phyloP scores from a whole-genome alignment of 2,888 invertebrate genomes.

The Serrognathus titanus region DNA sequence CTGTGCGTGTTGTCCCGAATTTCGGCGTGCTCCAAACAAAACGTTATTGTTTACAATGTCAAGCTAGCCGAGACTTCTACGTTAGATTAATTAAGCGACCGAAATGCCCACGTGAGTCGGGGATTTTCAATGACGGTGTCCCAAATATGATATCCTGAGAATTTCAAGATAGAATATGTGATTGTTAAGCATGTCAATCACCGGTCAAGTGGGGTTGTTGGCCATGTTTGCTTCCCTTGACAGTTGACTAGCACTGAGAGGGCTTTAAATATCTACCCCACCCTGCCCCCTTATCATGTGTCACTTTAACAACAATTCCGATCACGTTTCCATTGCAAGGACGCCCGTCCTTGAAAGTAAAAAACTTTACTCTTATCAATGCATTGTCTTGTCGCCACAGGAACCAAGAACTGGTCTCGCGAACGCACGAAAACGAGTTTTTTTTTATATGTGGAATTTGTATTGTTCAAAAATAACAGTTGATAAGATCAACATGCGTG shows the following conservation, averaged over 20 bases:
- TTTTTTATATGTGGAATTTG: slow-evolving; percentile 23
- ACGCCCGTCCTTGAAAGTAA: slow-evolving; percentile 4
- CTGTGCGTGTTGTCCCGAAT: slow-evolving; percentile 36
- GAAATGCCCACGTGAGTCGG: neutral
- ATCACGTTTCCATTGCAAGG: slow-evolving; percentile 6
- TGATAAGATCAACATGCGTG: slow-evolving; percentile 44
- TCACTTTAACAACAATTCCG: slow-evolving; percentile 7
- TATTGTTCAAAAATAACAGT: slow-evolving; percentile 24
- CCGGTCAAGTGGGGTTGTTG: slow-evolving; percentile 41
- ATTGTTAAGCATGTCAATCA: slow-evolving; percentile 47
- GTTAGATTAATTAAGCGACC: neutral
- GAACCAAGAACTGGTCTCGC: too few relatives aligned
- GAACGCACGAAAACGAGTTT: slow-evolving; percentile 26
- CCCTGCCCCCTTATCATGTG: slow-evolving; percentile 34
- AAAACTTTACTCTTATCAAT: neutral
- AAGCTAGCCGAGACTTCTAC: neutral
- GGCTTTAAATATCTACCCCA: slow-evolving; percentile 24
- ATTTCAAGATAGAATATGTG: slow-evolving; percentile 43
- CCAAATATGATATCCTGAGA: slow-evolving; percentile 37
- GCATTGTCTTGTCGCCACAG: neutral
- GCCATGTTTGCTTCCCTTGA: slow-evolving; percentile 44
- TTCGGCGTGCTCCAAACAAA: slow-evolving; percentile 12
- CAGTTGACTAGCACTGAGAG: slow-evolving; percentile 44
- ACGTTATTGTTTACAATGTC: slow-evolving; percentile 8
- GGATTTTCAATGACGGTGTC: neutral